Evolutionary conservation across 2,888 invertebrate species (phyloP).

Genomic region (Sericinus montela): DNA sequence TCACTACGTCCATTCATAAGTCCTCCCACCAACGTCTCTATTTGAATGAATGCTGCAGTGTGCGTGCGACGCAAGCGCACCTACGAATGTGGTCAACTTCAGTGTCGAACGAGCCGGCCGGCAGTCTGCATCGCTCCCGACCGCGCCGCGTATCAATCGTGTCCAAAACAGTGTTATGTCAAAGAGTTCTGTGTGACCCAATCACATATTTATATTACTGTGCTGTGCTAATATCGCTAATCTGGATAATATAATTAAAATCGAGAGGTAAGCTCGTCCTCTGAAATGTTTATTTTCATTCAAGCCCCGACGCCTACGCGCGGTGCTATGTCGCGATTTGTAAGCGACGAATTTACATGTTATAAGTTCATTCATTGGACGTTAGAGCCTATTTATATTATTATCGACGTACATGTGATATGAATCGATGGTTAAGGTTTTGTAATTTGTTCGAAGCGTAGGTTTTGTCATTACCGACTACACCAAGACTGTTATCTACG

Average conservation of each 20-base stretch:
- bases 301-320: slow-evolving; percentile 68
- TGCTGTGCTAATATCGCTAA: slow-evolving; percentile 65
- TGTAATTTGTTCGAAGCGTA: slow-evolving; percentile 36
- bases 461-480: slow-evolving; percentile 45
- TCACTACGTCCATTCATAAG: slow-evolving; percentile 79
- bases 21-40: slow-evolving; percentile 50
- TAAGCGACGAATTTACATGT: slow-evolving; percentile 76
- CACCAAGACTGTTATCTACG: slow-evolving; percentile 25
- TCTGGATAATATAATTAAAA: slow-evolving; percentile 74
- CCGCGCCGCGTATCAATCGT: slow-evolving; percentile 40
- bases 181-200: slow-evolving; percentile 57
- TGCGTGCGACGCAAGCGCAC: slow-evolving; percentile 64
- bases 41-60: slow-evolving; percentile 63
- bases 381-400: slow-evolving; percentile 69
- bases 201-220: slow-evolving; percentile 44
- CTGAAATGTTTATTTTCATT: slow-evolving; percentile 71
- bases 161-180: slow-evolving; percentile 55
- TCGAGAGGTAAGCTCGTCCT: slow-evolving; percentile 62
- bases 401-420: slow-evolving; percentile 64
- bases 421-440: slow-evolving; percentile 64
- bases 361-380: slow-evolving; percentile 73
- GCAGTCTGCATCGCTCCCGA: slow-evolving; percentile 38
- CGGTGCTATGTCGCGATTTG: slow-evolving; percentile 70
- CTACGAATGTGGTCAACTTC: slow-evolving; percentile 34
- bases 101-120: slow-evolving; percentile 59